Conservation (phyloP, 1,140 invertebrate genomes). For the Scaptomyza graminum region DNA sequence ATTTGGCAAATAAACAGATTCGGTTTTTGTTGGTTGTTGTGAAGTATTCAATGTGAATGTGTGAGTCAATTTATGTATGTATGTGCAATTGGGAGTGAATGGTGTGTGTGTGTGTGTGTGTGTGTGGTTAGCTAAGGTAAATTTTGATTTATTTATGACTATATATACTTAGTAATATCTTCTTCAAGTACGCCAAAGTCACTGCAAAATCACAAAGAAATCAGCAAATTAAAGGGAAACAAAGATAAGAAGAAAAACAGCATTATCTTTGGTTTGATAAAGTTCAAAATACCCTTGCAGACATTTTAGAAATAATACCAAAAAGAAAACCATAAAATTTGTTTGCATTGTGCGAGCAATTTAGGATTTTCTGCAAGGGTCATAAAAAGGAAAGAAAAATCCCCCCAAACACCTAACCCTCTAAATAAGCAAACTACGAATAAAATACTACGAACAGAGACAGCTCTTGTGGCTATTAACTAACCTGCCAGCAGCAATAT, state of each 20-base stretch:
- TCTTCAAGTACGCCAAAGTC: constrained; percentile 64
- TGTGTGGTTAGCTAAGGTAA: constrained; percentile 4
- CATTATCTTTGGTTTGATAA: constrained; percentile 6
- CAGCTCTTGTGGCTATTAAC: constrained; percentile 14
- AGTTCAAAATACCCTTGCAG: not conserved
- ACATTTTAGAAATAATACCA: constrained; percentile 16
- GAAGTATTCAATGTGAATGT: not conserved
- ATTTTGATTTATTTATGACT: constrained; percentile 8
- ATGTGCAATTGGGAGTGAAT: not conserved
- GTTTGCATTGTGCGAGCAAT: too few relatives aligned
- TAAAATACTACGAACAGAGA: not conserved
- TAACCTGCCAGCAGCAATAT: constrained; percentile 88
- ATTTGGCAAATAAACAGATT: not conserved
- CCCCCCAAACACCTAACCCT: not conserved
- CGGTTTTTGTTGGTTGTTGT: not conserved
- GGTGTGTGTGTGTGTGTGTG: constrained; percentile 28
- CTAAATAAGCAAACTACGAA: not conserved
- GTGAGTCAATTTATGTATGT: constrained; percentile 7
- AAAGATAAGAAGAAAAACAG: constrained; percentile 25
- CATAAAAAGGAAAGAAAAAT: too few relatives aligned
- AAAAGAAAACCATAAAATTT: too few relatives aligned
- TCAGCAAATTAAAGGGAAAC: constrained; percentile 52
- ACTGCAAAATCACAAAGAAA: constrained; percentile 79
- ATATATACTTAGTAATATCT: constrained; percentile 63
- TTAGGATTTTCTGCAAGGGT: too few relatives aligned